Evolutionary conservation across 1,140 invertebrate genomes (phyloP), one percentile per base, ranked within the genome.

Genomic region (Brachionus angularis): DNA sequence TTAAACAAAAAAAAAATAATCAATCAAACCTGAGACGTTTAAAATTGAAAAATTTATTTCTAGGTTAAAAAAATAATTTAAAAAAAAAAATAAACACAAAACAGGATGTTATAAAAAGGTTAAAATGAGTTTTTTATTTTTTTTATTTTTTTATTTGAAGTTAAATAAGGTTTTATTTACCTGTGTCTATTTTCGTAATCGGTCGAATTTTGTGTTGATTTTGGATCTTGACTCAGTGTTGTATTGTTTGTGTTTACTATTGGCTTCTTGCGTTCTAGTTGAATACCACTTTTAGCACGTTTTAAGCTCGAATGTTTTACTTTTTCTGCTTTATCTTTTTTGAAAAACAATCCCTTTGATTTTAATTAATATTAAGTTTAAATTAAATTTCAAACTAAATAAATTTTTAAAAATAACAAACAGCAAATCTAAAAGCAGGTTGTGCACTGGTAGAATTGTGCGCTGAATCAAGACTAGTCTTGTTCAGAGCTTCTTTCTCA

Each of bases 1-100:
- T 36, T 36, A 58, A 2, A 58, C 18, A 39, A 25, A 25, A 23
- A 21, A 42, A 21, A 23, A 5, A 58, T 25, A 23, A 25, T 21
- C 21, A 36, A 58, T 58, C 53, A 58, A 58, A 58, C 53, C 53
- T 58, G 53, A 58, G 53, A 18, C 53, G 53, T 42, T 58, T 58
- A 58, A 58, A 34, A 36, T 58, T 58, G 18, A 58, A 58, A 39
- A 58, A 58, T 23, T 36, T 58, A 58, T 42, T 58, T 58, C 53
- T 58, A 18, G n/a, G n/a, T 58, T 29, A 55, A 29, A 33, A 5
- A 33, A 55, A 8, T 21, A 23, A 34, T 27, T 55, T 36, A n/a
- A n/a, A n/a, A n/a, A n/a, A n/a, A n/a, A n/a, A n/a, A n/a, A n/a
- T n/a, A n/a, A n/a, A n/a, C n/a, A n/a, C n/a, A n/a, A n/a, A n/a